phyloP scores from a whole-genome alignment of 2,888 invertebrate species.

The Listrodromus nycthemerus region DNA sequence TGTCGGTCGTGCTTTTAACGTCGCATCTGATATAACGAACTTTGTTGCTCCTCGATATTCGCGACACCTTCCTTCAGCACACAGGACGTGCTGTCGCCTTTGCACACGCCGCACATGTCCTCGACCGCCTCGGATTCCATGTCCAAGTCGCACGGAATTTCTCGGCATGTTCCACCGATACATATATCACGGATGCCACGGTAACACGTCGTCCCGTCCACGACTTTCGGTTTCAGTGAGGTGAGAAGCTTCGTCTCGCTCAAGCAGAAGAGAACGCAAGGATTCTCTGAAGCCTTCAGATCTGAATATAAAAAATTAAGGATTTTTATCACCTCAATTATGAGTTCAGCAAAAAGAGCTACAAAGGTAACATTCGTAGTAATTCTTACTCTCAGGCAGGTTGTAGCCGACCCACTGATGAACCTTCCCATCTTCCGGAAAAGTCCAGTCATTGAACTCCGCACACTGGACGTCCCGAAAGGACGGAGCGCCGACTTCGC shows the following conservation, averaged over 20 bases:
- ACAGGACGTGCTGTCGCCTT: slow-evolving; percentile 87
- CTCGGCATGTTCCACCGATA: slow-evolving; percentile 85
- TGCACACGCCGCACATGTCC: slow-evolving; percentile 88
- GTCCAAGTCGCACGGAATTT: slow-evolving; percentile 86
- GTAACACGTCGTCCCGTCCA: slow-evolving; percentile 86
- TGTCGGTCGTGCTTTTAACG: background rate
- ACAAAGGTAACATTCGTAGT: background rate
- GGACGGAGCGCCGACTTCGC: slow-evolving; percentile 83
- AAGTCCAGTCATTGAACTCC: slow-evolving; percentile 84
- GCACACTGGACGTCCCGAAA: slow-evolving; percentile 86
- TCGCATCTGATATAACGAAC: slow-evolving; percentile 64
- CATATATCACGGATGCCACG: slow-evolving; percentile 86
- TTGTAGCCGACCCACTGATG: slow-evolving; percentile 85
- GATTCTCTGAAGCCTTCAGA: slow-evolving; percentile 78
- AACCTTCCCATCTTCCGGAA: slow-evolving; percentile 85
- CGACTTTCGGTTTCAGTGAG: slow-evolving; percentile 84
- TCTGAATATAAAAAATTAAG: slow-evolving; percentile 57
- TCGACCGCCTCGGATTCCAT: slow-evolving; percentile 86
- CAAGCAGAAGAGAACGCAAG: slow-evolving; percentile 80
- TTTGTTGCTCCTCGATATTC: slow-evolving; percentile 79
- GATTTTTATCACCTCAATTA: background rate
- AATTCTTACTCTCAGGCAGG: slow-evolving; percentile 80
- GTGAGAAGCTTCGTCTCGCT: slow-evolving; percentile 80
- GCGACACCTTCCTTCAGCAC: slow-evolving; percentile 80
- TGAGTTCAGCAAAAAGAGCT: too few relatives aligned